Percentiles rank a stretch among this genome's conserved stretches.
Conservation (phyloP, 2,113 vertebrate genomes). For the Gobio gobio region DNA sequence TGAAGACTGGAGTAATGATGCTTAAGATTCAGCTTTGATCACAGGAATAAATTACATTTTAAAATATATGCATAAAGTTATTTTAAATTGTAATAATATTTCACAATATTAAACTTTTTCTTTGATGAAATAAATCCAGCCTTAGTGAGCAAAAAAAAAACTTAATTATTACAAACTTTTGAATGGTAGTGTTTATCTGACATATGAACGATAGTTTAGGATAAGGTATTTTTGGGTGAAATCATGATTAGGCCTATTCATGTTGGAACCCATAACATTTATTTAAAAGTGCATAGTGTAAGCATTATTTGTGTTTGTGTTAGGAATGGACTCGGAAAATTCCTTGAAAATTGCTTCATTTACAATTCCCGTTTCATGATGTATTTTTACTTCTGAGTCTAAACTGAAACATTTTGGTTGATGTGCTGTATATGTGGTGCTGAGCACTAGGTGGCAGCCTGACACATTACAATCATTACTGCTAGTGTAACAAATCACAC, state of each 20-base stretch:
- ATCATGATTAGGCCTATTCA: no score
- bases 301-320: no score
- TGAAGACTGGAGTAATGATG: no score
- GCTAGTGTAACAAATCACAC: not conserved
- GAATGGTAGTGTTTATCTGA: not conserved
- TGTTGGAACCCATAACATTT: not conserved
- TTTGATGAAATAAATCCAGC: no score
- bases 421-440: not conserved
- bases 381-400: not conserved
- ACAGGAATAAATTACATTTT: no score
- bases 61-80: no score
- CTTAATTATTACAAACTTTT: no score
- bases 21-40: no score
- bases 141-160: no score
- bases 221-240: not conserved
- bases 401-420: not conserved
- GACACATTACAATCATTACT: not conserved
- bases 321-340: not conserved
- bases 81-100: no score
- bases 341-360: not conserved
- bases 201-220: not conserved
- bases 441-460: constrained; percentile 35
- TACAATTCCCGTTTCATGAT: not conserved
- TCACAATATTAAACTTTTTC: no score
- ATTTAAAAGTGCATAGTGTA: no score